Evolutionary conservation across 2,113 vertebrate species (phyloP).

Genomic region (Sigmodon hispidus): DNA sequence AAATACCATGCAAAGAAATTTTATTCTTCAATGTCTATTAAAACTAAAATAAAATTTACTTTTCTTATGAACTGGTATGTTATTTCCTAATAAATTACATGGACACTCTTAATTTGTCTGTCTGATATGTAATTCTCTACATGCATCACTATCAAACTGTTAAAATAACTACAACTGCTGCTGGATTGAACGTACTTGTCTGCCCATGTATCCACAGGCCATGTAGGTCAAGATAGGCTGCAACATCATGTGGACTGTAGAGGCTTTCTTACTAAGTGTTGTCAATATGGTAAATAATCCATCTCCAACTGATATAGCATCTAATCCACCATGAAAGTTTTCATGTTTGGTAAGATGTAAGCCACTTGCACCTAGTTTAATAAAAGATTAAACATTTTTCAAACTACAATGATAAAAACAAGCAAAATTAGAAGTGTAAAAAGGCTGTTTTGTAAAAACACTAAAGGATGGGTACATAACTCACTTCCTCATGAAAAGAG

Average conservation of each 20-base stretch:
- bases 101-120: not conserved
- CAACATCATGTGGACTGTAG: constrained; percentile 97
- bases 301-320: constrained; percentile 98
- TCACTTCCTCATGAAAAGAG: not conserved
- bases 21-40: not conserved
- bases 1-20: not conserved
- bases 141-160: not conserved
- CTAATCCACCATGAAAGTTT: constrained; percentile 97
- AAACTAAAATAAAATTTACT: not conserved
- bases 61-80: not conserved
- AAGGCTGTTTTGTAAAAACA: not conserved
- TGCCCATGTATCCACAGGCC: constrained; percentile 99
- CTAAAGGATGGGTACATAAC: not conserved
- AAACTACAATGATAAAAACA: constrained; percentile 22
- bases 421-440: not conserved
- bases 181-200: constrained; percentile 89
- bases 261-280: constrained; percentile 97
- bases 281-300: constrained; percentile 98
- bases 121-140: not conserved
- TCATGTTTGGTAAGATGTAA: constrained; percentile 99
- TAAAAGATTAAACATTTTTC: constrained; percentile 50
- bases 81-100: not conserved
- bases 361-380: constrained; percentile 93
- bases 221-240: constrained; percentile 99
- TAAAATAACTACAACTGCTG: not conserved